Evolutionary conservation across 2,113 vertebrate genomes (phyloP).

Genomic region (Leucopsar rothschildi): DNA sequence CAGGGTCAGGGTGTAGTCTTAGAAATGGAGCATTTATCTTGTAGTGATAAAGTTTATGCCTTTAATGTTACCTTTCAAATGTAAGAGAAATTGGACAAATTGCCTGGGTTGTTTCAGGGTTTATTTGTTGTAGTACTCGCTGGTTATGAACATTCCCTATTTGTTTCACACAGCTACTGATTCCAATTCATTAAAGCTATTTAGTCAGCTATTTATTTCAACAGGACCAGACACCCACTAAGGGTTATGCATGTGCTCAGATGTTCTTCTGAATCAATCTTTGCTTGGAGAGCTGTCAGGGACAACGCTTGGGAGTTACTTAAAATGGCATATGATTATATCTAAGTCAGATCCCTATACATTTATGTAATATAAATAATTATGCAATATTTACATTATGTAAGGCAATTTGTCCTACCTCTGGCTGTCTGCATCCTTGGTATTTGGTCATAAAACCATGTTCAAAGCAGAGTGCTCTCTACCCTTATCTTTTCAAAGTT

Average conservation of each 20-base stretch:
- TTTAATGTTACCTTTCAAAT: constrained; percentile 16
- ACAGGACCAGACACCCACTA: neutral
- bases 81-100: neutral
- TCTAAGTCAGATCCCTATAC: neutral
- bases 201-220: neutral
- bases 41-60: neutral
- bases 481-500: neutral
- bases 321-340: neutral
- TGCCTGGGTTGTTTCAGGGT: neutral
- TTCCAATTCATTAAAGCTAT: neutral
- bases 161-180: neutral
- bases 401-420: neutral
- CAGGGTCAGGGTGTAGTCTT: neutral
- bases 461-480: neutral
- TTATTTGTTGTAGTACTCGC: neutral
- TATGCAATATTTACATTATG: neutral
- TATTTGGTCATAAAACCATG: neutral
- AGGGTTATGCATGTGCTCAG: neutral
- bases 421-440: neutral
- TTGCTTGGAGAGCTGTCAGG: neutral
- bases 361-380: neutral
- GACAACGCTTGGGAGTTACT: neutral
- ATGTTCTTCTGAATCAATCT: neutral
- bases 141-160: neutral
- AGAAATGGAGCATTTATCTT: constrained; percentile 27